Evolutionary conservation across 2,888 invertebrate genomes (phyloP).

Genomic region (Orthosia cruda): DNA sequence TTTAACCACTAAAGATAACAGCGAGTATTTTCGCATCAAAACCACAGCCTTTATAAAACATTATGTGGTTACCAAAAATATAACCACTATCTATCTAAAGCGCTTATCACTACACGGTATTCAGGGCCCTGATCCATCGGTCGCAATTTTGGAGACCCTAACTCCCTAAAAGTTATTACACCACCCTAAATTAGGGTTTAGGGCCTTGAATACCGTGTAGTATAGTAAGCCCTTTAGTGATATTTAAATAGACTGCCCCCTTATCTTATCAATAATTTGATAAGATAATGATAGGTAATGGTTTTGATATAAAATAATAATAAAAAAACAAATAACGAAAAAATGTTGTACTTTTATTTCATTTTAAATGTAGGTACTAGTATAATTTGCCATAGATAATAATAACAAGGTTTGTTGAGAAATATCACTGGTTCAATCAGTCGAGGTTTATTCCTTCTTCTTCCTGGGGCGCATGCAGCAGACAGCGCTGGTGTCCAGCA

Average conservation of each 20-base stretch:
- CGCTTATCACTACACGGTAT: too few species aligned
- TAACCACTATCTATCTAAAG: slow-evolving; percentile 7
- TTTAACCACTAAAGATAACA: neutral
- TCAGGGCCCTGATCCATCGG: too few species aligned
- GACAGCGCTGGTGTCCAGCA: slow-evolving; percentile 89
- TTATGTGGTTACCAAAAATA: neutral
- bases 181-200: too few species aligned
- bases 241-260: neutral
- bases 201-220: too few species aligned
- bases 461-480: slow-evolving; percentile 89
- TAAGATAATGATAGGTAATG: too few species aligned
- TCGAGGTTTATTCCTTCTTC: slow-evolving; percentile 80
- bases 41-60: slow-evolving; percentile 10
- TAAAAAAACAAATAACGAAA: neutral
- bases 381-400: slow-evolving; percentile 21
- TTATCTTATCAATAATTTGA: too few species aligned
- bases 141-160: too few species aligned
- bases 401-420: slow-evolving; percentile 12
- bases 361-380: slow-evolving; percentile 29
- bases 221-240: too few species aligned
- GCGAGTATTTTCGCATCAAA: neutral
- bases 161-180: too few species aligned
- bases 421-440: slow-evolving; percentile 11
- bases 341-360: slow-evolving; percentile 61
- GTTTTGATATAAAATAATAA: neutral